These are phyloP conservation scores for Saguinus midas DNA, from an alignment of 2,113 vertebrate genomes.

Conservation along the genomic window DNA sequence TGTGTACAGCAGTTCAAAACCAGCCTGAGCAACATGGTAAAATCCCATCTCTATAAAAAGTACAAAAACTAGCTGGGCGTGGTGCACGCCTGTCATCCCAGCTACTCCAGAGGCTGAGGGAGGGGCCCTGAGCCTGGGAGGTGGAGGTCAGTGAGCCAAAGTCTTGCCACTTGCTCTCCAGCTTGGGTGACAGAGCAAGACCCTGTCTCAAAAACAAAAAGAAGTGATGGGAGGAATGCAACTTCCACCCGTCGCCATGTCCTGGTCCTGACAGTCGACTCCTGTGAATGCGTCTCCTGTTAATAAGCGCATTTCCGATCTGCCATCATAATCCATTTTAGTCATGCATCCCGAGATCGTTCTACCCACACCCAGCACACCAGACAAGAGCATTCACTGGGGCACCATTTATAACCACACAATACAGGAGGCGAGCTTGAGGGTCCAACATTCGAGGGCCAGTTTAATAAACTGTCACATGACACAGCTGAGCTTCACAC, in stretches of 20 bases:
- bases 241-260: fast-evolving
- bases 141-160: neutral
- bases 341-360: fast-evolving
- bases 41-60: neutral
- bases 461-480: neutral
- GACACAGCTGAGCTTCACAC: neutral
- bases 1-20: neutral
- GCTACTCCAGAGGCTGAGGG: neutral
- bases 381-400: fast-evolving
- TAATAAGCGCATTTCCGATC: fast-evolving
- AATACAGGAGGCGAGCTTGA: neutral
- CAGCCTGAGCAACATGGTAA: neutral
- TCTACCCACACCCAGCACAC: neutral
- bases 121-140: neutral
- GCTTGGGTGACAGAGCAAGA: neutral
- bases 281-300: fast-evolving
- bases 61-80: neutral
- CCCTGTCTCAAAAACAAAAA: fast-evolving
- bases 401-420: neutral
- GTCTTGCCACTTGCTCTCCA: neutral
- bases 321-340: fast-evolving
- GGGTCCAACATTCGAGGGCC: fast-evolving
- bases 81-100: neutral
- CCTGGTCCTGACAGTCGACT: fast-evolving
- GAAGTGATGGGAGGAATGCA: fast-evolving